Evolutionary conservation across 2,888 invertebrate genomes (phyloP), one percentile per base, ranked within the genome.

Genomic region (Volucella inanis): DNA sequence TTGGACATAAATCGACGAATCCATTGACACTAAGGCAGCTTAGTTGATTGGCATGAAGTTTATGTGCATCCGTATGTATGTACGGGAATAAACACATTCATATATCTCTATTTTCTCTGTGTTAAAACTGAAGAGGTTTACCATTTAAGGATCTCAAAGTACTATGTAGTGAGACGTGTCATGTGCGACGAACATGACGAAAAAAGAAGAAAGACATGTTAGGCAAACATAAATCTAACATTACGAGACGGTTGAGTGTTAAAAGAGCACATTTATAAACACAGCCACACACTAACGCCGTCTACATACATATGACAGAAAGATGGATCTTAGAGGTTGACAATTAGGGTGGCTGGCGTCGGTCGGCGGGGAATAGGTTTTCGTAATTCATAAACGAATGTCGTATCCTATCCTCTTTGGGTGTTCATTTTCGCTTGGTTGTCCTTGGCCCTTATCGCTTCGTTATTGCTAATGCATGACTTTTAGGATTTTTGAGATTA

Each of bases 401-500:
- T 80, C 61, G 70, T 70, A 76, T 70, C 61, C 61, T 70, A 55
- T 74, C 22, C 41, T 57, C 15, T 64, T 9, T 22, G 6, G 50
- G 61, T 52, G 59, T 39, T 62, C 72, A 39, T 47, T 55, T 39
- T 22, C 50, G 45, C 31, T 54, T n/a, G 18, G 39, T 18, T 64
- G 50, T 84, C 80, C 80, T 70, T 80, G 71, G 80, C 55, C 70
- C 84, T 80, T 80, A 84, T 80, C 75, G 65, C 61, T 70, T 80
- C 80, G 80, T 84, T 84, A 84, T 84, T 74, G 84, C 80, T 84
- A 84, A 84, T 84, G 84, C 84, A 84, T 80, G 84, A 80, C 80
- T 71, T 76, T 65, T 61, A 71, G 70, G 65, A 71, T 75, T 70
- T 79, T 84, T 45, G 55, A 84, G 80, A 80, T 80, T 80, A 75